A percentile compares a stretch with the other conserved stretches of the same genome.
phyloP scores from a whole-genome alignment of 2,888 invertebrate species.

The Galerucella pusilla region DNA sequence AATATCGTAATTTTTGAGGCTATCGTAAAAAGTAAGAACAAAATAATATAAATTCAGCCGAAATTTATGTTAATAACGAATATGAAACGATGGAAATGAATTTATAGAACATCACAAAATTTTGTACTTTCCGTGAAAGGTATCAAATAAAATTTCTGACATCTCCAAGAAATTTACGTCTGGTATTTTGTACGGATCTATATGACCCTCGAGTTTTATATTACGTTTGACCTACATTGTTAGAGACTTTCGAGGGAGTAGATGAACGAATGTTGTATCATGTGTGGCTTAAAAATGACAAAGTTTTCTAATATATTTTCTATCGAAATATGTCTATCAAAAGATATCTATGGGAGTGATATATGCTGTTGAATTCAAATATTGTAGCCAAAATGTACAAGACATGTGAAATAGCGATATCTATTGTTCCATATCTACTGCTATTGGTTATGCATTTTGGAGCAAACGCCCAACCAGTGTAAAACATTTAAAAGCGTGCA shows the following conservation, averaged over 20 bases:
- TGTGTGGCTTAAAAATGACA: not conserved
- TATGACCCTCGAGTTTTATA: conserved; percentile 44
- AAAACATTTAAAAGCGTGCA: too few species aligned
- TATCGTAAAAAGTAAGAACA: not conserved
- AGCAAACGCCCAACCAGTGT: too few species aligned
- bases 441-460: too few species aligned
- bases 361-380: not conserved
- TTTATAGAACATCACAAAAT: not conserved
- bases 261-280: not conserved
- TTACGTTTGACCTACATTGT: conserved; percentile 12
- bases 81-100: not conserved
- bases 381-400: not conserved
- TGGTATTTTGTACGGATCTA: conserved; percentile 40
- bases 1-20: too few species aligned
- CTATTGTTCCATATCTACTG: too few species aligned
- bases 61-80: not conserved
- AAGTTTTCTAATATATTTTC: not conserved
- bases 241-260: conserved; percentile 7
- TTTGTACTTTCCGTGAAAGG: not conserved
- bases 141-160: conserved; percentile 37
- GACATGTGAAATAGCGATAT: too few species aligned
- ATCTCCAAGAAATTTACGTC: conserved; percentile 48
- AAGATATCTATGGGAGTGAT: not conserved
- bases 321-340: not conserved
- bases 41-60: not conserved